Percentiles rank a stretch among this genome's conserved stretches.
Evolutionary conservation across 1,140 invertebrate genomes (phyloP).

Genomic region (Acromyrmex charruanus): DNA sequence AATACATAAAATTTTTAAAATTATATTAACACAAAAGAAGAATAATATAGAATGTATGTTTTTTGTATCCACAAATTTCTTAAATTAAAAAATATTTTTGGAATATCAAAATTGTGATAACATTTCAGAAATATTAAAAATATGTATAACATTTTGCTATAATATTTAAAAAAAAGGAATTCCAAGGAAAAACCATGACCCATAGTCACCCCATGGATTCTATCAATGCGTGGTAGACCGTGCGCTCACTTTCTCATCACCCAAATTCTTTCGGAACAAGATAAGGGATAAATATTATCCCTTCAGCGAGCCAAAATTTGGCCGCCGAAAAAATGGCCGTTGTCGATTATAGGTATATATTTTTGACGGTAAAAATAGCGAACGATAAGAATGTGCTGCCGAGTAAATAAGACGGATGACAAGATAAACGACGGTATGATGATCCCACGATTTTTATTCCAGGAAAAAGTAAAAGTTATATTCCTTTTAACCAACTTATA

Average conservation of each 20-base stretch:
- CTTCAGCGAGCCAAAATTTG: slow-evolving; percentile 30
- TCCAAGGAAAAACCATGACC: too few species aligned
- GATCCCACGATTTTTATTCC: slow-evolving; percentile 61
- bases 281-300: slow-evolving; percentile 61
- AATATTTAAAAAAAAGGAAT: too few species aligned
- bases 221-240: too few species aligned
- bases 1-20: too few species aligned
- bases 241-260: background rate
- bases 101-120: too few species aligned
- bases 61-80: too few species aligned
- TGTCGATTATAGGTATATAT: slow-evolving; percentile 35
- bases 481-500: background rate
- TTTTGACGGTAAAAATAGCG: slow-evolving; percentile 31
- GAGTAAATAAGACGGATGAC: slow-evolving; percentile 55
- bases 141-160: too few species aligned
- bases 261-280: slow-evolving; percentile 33
- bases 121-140: too few species aligned
- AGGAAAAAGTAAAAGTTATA: slow-evolving; percentile 9
- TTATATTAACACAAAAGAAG: too few species aligned
- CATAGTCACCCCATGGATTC: too few species aligned
- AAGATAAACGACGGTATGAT: slow-evolving; percentile 53
- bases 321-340: slow-evolving; percentile 46
- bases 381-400: slow-evolving; percentile 26
- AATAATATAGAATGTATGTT: too few species aligned
- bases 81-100: too few species aligned